Percentiles rank a stretch among this genome's conserved stretches.
These are phyloP conservation scores for Sycophila sp. DNA, from an alignment of 1,140 invertebrate genomes.

Conservation along the genomic window DNA sequence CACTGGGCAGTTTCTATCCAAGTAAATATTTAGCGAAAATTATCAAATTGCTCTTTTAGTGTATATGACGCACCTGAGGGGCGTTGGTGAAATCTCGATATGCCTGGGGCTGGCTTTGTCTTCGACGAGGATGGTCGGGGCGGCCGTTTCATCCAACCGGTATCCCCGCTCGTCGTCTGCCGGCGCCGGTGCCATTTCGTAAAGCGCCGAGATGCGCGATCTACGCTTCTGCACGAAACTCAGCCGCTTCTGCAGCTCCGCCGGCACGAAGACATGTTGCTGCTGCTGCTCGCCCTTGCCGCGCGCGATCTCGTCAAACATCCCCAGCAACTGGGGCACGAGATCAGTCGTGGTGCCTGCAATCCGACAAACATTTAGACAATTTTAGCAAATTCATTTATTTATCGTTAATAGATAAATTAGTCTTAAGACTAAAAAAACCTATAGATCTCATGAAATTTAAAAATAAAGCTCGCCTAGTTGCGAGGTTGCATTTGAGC, in stretches of 20 bases:
- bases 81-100: constrained; percentile 1
- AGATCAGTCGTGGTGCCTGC: constrained; percentile 72
- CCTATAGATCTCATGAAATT: no score
- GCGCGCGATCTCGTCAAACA: constrained; percentile 74
- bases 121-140: neutral
- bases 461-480: no score
- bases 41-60: no score
- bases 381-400: constrained; percentile 2
- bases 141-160: neutral
- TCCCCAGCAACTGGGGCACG: constrained; percentile 72
- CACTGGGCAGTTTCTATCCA: no score
- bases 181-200: constrained; percentile 23
- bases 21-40: no score
- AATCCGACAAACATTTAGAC: constrained; percentile 34
- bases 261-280: neutral
- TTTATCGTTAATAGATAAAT: neutral
- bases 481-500: no score
- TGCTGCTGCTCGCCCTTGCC: constrained; percentile 43
- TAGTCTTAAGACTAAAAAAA: neutral
- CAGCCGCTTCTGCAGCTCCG: constrained; percentile 58
- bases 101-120: constrained; percentile 18
- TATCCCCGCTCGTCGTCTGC: neutral
- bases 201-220: neutral
- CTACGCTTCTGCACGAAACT: constrained; percentile 48
- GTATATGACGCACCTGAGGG: constrained; percentile 11